Conservation (phyloP, 37 sponge, comb jelly and placozoan genomes). For the Agelas oroides region DNA sequence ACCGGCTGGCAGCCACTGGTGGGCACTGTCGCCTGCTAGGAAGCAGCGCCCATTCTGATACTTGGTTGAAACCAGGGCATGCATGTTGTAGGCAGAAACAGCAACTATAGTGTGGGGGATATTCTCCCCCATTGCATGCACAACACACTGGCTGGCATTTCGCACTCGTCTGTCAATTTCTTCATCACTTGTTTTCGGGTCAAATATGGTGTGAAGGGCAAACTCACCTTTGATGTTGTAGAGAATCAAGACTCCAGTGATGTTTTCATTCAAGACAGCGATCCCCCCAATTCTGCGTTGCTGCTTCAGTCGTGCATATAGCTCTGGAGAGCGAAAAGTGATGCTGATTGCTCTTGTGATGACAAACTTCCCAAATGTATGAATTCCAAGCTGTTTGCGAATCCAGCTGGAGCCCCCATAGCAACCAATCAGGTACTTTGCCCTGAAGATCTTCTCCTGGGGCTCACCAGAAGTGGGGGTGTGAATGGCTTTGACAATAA, state of each 20-base stretch:
- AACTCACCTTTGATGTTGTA: constrained; percentile 28
- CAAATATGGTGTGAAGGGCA: constrained; percentile 36
- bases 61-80: constrained; percentile 62
- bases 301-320: constrained; percentile 14
- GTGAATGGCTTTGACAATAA: constrained; percentile 15
- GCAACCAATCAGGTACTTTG: constrained; percentile 61
- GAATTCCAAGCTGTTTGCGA: constrained; percentile 60
- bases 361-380: constrained; percentile 67
- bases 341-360: constrained; percentile 64
- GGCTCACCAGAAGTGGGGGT: neutral
- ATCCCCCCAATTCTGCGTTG: constrained; percentile 13
- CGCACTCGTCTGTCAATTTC: constrained; percentile 10
- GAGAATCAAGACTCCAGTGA: constrained; percentile 20
- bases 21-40: constrained; percentile 82
- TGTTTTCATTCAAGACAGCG: neutral
- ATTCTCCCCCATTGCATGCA: constrained; percentile 19
- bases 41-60: constrained; percentile 70
- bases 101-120: constrained; percentile 37
- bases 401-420: constrained; percentile 73
- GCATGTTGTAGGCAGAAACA: constrained; percentile 61
- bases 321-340: constrained; percentile 54
- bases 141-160: constrained; percentile 11
- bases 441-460: constrained; percentile 46
- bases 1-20: constrained; percentile 85
- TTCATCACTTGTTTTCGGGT: constrained; percentile 26